Evolutionary conservation across 2,113 vertebrate species (phyloP).

Genomic region (Arizona elegans): DNA sequence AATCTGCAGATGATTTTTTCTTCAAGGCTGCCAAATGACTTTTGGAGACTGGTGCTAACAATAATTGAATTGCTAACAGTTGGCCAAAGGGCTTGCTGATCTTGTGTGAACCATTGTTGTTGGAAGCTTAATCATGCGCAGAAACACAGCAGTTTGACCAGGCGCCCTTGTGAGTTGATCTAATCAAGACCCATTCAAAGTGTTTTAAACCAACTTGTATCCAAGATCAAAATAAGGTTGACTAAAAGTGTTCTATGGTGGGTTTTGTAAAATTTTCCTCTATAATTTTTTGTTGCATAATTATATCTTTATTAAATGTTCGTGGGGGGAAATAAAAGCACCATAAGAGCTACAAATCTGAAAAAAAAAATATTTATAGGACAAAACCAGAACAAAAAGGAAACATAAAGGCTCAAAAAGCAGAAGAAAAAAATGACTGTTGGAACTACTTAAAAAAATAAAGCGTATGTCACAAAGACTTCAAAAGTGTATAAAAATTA

Average conservation of each 20-base stretch:
- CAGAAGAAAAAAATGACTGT: not conserved
- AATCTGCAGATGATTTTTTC: constrained; percentile 61
- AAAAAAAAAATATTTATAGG: not conserved
- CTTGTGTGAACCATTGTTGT: not conserved
- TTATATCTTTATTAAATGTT: not conserved
- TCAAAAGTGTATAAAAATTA: not conserved
- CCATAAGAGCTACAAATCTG: not conserved
- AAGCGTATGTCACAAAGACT: not conserved
- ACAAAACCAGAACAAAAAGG: not conserved
- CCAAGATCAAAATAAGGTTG: not conserved
- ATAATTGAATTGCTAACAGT: not conserved
- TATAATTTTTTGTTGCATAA: not conserved
- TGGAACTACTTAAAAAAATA: not conserved
- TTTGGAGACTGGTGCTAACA: constrained; percentile 11
- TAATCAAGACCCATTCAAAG: not conserved
- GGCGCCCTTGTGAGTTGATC: not conserved
- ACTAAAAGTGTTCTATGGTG: not conserved
- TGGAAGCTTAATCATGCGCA: not conserved
- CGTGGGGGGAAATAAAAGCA: too few species aligned
- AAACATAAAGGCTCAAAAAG: not conserved
- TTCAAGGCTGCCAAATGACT: constrained; percentile 48
- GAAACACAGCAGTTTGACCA: not conserved
- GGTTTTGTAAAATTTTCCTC: not conserved
- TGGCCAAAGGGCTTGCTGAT: not conserved
- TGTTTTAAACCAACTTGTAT: not conserved